Conservation (phyloP, 2,113 vertebrate genomes). For the Aptenodytes forsteri region DNA sequence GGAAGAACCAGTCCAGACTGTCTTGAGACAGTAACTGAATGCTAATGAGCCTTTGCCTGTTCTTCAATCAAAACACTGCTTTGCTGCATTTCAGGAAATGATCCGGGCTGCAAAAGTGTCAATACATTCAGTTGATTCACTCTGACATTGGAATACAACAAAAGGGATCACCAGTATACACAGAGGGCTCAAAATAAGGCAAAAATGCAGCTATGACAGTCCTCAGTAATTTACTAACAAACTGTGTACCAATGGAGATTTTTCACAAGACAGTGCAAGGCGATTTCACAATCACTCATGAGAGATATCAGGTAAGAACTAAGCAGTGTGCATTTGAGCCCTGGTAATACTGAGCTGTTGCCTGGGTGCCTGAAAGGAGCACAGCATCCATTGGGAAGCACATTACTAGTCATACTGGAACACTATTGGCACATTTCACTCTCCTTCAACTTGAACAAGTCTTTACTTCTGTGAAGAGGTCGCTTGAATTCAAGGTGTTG, state of each 20-base stretch:
- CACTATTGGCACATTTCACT: not conserved
- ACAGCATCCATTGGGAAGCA: not conserved
- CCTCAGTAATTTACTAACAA: not conserved
- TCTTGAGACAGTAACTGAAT: not conserved
- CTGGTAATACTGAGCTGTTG: not conserved
- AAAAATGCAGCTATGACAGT: not conserved
- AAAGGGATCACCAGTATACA: not conserved
- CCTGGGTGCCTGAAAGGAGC: not conserved
- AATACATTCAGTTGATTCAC: not conserved
- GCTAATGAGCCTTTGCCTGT: not conserved
- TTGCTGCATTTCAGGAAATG: not conserved
- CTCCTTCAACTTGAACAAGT: not conserved
- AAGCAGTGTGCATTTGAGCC: not conserved
- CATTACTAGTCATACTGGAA: not conserved
- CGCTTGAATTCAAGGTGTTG: not conserved
- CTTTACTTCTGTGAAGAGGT: not conserved
- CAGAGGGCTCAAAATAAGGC: not conserved
- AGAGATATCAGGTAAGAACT: not conserved
- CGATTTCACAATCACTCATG: fast-evolving
- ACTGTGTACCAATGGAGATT: not conserved
- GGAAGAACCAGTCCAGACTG: not conserved
- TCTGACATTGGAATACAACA: fast-evolving
- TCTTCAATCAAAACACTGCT: not conserved
- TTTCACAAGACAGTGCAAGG: not conserved
- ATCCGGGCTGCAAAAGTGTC: not conserved